Evolutionary conservation across 1,140 invertebrate species (phyloP), one percentile per base, ranked within the genome.

Genomic region (Eupristina koningsbergeri): DNA sequence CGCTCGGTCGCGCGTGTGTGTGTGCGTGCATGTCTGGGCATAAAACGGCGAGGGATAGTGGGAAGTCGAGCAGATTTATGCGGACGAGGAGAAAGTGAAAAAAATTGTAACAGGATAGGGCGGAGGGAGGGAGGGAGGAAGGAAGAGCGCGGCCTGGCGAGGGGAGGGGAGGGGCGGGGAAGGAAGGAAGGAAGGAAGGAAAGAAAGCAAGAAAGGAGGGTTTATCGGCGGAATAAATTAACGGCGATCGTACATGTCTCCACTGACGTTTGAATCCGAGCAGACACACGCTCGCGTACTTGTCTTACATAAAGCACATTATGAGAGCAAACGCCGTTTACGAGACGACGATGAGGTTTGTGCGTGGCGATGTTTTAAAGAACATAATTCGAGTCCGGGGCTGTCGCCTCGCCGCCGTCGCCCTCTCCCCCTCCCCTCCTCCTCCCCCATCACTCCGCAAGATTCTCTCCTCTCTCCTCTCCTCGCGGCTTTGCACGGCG

Each of bases 141-240:
- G 36, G 36, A 36, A n/a, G n/a, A n/a, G n/a, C n/a, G n/a, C n/a
- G n/a, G n/a, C n/a, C n/a, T n/a, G n/a, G 34, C 47, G 29, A 36
- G 39, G 67, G 31, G 50, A 74, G 73, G 69, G 41, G 67, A 50
- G 61, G 53, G 80, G 58, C 53, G 71, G 34, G 71, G 31, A 80
- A 3, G 47, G 11, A 74, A 22, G 64, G 61, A 61, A 50, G 45
- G 36, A 58, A 45, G 79, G 58, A 53, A 76, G 73, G 47, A 53
- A 39, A 67, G 19, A 45, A 61, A 34, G 53, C 53, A 7, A 31
- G 34, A 39, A 19, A 69, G 78, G 67, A 67, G 61, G 80, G 39
- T 78, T 82, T 84, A 80, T 81, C 83, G 80, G 29, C 8, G 36
- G 80, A 84, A 86, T 83, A 84, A 86, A 86, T 85, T 85, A 83